Percentiles rank a stretch among this genome's conserved stretches.
Evolutionary conservation across 2,888 invertebrate genomes (phyloP).

Genomic region (Mesorhabditis sp.): DNA sequence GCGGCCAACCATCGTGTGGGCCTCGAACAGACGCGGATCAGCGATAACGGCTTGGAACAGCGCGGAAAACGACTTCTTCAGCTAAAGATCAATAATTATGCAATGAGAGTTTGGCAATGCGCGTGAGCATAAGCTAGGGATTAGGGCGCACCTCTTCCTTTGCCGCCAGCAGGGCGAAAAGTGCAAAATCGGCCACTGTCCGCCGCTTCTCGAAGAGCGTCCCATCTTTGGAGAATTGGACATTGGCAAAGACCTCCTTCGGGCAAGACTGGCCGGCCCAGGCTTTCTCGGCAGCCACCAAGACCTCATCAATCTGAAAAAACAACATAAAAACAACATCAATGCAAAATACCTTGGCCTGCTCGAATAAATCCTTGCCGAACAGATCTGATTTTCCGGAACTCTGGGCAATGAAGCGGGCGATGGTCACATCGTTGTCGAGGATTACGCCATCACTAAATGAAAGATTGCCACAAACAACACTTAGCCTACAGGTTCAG

Average conservation of each 20-base stretch:
- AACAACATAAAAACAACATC: background rate
- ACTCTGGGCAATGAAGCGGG: conserved; percentile 36
- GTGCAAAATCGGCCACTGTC: conserved; percentile 39
- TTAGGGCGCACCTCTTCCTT: conserved; percentile 20
- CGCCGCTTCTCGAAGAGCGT: conserved; percentile 22
- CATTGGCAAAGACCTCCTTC: conserved; percentile 16
- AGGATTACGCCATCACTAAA: conserved; percentile 41
- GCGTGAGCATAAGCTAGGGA: background rate
- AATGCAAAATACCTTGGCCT: conserved; percentile 18
- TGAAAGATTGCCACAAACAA: conserved; percentile 4
- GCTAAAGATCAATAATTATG: conserved; percentile 17
- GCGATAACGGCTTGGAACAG: conserved; percentile 30
- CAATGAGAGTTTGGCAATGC: background rate
- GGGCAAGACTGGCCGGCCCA: conserved; percentile 19
- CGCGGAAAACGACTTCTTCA: conserved; percentile 27
- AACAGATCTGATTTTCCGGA: conserved; percentile 25
- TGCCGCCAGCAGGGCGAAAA: conserved; percentile 34
- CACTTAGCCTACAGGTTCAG: conserved; percentile 30
- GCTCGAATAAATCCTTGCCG: conserved; percentile 27
- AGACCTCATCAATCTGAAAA: conserved; percentile 29
- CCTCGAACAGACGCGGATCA: conserved; percentile 26
- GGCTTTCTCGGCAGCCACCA: conserved; percentile 21
- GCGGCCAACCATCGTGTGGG: conserved; percentile 32
- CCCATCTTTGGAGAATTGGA: conserved; percentile 13
- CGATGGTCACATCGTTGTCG: conserved; percentile 38